These are phyloP conservation scores for Lasiurus cinereus DNA, from an alignment of 2,113 vertebrate genomes.

Conservation along the genomic window DNA sequence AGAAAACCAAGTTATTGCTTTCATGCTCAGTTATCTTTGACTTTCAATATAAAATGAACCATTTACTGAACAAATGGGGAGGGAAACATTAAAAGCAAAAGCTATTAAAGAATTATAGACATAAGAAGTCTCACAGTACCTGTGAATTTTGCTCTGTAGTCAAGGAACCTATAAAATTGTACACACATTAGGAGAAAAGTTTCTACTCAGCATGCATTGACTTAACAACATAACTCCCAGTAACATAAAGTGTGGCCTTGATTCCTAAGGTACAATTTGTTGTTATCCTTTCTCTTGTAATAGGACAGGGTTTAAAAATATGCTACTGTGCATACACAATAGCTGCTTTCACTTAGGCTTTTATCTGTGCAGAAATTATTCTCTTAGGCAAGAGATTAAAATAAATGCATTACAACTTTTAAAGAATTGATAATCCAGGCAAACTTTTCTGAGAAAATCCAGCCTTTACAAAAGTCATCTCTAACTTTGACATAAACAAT, in stretches of 20 bases:
- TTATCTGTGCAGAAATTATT: conserved; percentile 82
- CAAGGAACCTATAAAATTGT: conserved; percentile 73
- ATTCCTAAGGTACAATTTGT: conserved; percentile 71
- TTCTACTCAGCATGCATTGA: conserved; percentile 78
- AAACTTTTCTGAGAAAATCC: conserved; percentile 69
- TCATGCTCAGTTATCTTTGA: conserved; percentile 72
- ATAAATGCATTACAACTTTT: conserved; percentile 77
- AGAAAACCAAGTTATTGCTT: conserved; percentile 46
- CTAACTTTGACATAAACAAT: conserved; percentile 67
- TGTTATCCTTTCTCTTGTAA: conserved; percentile 73
- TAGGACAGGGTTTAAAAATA: conserved; percentile 77
- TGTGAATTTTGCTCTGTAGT: conserved; percentile 76
- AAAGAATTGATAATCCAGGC: conserved; percentile 66
- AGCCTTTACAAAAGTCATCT: conserved; percentile 66
- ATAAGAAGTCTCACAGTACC: conserved; percentile 69
- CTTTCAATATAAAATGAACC: conserved; percentile 68
- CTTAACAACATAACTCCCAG: conserved; percentile 66
- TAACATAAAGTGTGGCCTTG: conserved; percentile 69
- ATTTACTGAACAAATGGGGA: conserved; percentile 68
- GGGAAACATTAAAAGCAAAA: conserved; percentile 76
- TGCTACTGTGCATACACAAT: conserved; percentile 81
- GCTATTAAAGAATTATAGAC: conserved; percentile 85
- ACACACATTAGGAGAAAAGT: conserved; percentile 72
- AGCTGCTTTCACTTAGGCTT: conserved; percentile 73
- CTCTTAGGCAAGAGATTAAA: conserved; percentile 76